Evolutionary conservation across 2,113 vertebrate genomes (phyloP).

Genomic region (Zapornia atra): DNA sequence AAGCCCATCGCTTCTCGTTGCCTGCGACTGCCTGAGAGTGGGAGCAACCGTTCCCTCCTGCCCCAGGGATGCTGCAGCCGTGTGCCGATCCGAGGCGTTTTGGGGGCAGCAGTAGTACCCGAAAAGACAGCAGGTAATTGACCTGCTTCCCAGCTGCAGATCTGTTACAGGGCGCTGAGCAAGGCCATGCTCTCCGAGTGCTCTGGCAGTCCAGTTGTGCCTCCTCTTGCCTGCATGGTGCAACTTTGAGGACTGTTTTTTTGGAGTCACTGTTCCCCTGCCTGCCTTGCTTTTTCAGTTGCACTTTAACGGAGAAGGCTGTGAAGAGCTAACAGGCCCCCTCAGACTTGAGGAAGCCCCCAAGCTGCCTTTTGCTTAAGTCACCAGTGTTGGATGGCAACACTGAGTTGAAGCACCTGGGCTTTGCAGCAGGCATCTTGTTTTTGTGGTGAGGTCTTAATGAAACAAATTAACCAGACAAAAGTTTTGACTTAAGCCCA

Average conservation of each 20-base stretch:
- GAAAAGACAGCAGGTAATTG: background rate
- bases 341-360: background rate
- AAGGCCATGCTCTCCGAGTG: background rate
- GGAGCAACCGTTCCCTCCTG: fast-evolving
- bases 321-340: background rate
- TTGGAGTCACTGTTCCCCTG: background rate
- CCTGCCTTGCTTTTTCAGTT: background rate
- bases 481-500: background rate
- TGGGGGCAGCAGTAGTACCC: background rate
- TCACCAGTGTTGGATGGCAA: background rate
- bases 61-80: background rate
- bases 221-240: background rate
- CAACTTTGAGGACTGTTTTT: background rate
- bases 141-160: background rate
- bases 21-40: background rate
- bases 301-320: background rate
- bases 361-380: background rate
- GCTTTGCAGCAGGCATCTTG: background rate
- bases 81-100: background rate
- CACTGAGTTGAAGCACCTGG: background rate
- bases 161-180: background rate
- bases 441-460: background rate
- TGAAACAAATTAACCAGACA: background rate
- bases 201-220: fast-evolving
- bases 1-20: fast-evolving